Base-by-base conservation (phyloP, 2,797 vertebrate species). In the Astyanax mexicanus region DNA sequence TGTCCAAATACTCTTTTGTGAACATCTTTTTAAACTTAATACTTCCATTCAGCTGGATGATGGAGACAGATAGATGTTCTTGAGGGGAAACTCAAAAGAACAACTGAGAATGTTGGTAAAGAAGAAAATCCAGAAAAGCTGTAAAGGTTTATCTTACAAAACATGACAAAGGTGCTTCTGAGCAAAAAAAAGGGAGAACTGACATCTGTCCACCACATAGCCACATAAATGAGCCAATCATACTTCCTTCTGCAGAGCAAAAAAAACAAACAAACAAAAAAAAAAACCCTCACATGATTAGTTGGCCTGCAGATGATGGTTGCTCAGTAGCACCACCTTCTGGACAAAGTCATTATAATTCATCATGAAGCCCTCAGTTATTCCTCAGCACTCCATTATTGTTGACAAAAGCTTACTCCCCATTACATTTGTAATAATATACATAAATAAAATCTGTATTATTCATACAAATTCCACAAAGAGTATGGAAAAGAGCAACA, bases 391-490 rank as follows among this genome's bases (percentile, higher is more conserved):
- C 15, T 29, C 58, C 10, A 64, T 21, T 40, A 11, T 32, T 12
- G 10, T 9, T 32, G 23, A 12, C 9, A 40, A 19, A 23, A 42
- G 21, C n/a, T 38, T 9, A 51, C 29, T 12, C 1, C 61, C 44
- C 2, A 19, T 10, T 40, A 29, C 35, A 54, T 32, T 54, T 52
- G 4, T n/a, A 62, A 12, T 11, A 51, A 35, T 15, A 23, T 44
- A 54, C 7, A 62, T 38, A 40, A 40, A 19, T 6, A 19, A 4
- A 44, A 42, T 66, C 54, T 64, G 19, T 12, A 47, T 23, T 1
- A 17, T 37, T 49, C 51, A 21, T 27, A 64, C 23, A 73, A 40
- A 29, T 73, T 61, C 54, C 11, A 13, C 52, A 55, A 55, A 25
- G 2, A 52, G 8, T 7, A 10, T 49, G 8, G 8, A 29, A n/a